Base-by-base conservation (phyloP, 2,888 invertebrate species). In the Acheta domesticus region DNA sequence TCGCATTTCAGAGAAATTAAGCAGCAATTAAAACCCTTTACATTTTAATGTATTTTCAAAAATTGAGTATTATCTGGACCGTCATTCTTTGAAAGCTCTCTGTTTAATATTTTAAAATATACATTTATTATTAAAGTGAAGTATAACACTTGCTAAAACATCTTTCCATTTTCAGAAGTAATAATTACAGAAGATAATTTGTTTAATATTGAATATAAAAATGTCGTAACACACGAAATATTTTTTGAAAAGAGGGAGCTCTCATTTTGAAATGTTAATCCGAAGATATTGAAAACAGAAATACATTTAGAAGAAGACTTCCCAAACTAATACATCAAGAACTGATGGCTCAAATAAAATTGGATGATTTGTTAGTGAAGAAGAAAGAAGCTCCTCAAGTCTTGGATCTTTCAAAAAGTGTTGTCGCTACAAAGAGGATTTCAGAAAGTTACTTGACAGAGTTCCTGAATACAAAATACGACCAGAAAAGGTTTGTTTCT, bases 381-480 rank as follows among this genome's bases (percentile, higher is more conserved):
- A 96, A 95, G 87, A 96, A 95, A 87, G 94, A 96, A 86, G 91
- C 92, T 79, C 92, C 93, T 76, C 92, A 94, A 77, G 93, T 96
- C 84, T 89, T 97, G 77, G 97, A 97, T 87, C 89, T 96, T 82
- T 95, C 95, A 79, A 93, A 93, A 87, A 91, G 92, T 75, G 91
- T 92, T 12, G 93, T 93, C 78, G 93, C 91, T 83, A 92, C 92
- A 14, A 92, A 82, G 96, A 96, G 84, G 96, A 97, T 85, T 94
- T 95, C 83, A 91, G 93, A 84, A 92, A 92, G 80, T 90, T 95
- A 77, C 89, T 95, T 86, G 96, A 96, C 84, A 94, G 94, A 88
- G 94, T 96, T 16, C 96, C 96, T 0, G 96, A 97, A 86, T 96
- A 93, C 85, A 96, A 95, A 87, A 95, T 96, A 83, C 92, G 94